These are phyloP conservation scores for Plemyria rubiginata DNA, from an alignment of 2,888 invertebrate species.

Conservation along the genomic window DNA sequence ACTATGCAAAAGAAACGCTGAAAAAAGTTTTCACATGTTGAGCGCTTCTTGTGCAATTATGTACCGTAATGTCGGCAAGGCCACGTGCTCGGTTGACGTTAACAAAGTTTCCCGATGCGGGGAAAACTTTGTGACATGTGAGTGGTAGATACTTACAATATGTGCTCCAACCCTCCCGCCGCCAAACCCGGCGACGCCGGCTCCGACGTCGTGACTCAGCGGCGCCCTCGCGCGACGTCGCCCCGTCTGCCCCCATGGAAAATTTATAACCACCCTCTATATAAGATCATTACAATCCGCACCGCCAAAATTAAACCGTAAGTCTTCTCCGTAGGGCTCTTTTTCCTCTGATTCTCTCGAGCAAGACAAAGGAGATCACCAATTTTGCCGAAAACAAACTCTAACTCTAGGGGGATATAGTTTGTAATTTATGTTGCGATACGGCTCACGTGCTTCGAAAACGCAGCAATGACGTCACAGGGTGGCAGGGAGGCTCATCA, in stretches of 20 bases:
- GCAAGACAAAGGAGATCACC: slow-evolving; percentile 79
- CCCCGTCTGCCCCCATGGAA: slow-evolving; percentile 84
- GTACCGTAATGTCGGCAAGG: slow-evolving; percentile 71
- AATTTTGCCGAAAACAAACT: slow-evolving; percentile 82
- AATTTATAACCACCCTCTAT: slow-evolving; percentile 83
- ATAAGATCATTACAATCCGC: slow-evolving; percentile 73
- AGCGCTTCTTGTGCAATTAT: slow-evolving; percentile 63
- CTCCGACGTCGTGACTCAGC: slow-evolving; percentile 78
- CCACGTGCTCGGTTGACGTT: slow-evolving; percentile 84
- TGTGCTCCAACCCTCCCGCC: slow-evolving; percentile 58
- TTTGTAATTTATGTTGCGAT: slow-evolving; percentile 78
- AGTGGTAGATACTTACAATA: slow-evolving; percentile 83
- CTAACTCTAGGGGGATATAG: slow-evolving; percentile 81
- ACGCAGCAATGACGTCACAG: slow-evolving; percentile 75
- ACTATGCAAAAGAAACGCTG: slow-evolving; percentile 35
- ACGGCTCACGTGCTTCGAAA: slow-evolving; percentile 76
- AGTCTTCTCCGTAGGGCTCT: slow-evolving; percentile 55
- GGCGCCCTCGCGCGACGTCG: slow-evolving; percentile 83
- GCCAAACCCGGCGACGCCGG: slow-evolving; percentile 53
- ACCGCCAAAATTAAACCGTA: slow-evolving; percentile 61
- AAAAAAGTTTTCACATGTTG: slow-evolving; percentile 55
- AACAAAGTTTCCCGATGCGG: slow-evolving; percentile 84
- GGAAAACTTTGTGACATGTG: slow-evolving; percentile 85
- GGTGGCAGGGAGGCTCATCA: slow-evolving; percentile 52
- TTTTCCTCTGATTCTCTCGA: slow-evolving; percentile 49